Evolutionary conservation across 1,140 invertebrate species (phyloP).

Genomic region (Laodelphax striatellus): DNA sequence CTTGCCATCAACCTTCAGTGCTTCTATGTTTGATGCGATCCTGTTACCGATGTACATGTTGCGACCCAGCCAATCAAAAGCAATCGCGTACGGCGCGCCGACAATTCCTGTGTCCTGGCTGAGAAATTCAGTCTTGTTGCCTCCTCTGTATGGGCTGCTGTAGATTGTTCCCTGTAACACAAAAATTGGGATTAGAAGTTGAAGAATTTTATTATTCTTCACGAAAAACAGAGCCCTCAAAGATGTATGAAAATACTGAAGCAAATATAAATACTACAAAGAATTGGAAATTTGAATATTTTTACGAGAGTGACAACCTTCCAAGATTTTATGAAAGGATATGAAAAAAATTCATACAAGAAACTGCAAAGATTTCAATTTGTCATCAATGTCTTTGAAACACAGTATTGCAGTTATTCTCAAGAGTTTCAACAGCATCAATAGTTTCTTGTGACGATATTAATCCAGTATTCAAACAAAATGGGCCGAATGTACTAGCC

Average conservation of each 20-base stretch:
- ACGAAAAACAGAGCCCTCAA: neutral
- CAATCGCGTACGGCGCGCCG: constrained; percentile 80
- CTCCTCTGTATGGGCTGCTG: constrained; percentile 70
- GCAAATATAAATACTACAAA: too few species aligned
- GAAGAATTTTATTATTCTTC: neutral
- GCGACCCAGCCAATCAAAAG: constrained; percentile 91
- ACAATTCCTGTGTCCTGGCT: constrained; percentile 68
- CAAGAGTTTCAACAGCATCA: too few species aligned
- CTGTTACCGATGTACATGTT: constrained; percentile 92
- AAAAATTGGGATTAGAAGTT: constrained; percentile 2
- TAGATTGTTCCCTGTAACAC: constrained; percentile 67
- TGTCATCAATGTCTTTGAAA: too few species aligned
- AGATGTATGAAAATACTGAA: too few species aligned
- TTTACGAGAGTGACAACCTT: too few species aligned
- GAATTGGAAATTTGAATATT: too few species aligned
- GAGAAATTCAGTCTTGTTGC: constrained; percentile 77
- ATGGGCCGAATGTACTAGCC: too few species aligned
- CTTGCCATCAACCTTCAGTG: constrained; percentile 77
- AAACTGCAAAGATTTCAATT: too few species aligned
- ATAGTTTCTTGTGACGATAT: too few species aligned
- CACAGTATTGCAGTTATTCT: neutral
- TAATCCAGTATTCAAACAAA: too few species aligned
- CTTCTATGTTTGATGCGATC: constrained; percentile 83
- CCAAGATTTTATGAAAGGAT: too few species aligned
- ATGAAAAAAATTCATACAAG: too few species aligned